These are phyloP conservation scores for Equus quagga DNA, from an alignment of 2,113 vertebrate genomes.

Conservation along the genomic window DNA sequence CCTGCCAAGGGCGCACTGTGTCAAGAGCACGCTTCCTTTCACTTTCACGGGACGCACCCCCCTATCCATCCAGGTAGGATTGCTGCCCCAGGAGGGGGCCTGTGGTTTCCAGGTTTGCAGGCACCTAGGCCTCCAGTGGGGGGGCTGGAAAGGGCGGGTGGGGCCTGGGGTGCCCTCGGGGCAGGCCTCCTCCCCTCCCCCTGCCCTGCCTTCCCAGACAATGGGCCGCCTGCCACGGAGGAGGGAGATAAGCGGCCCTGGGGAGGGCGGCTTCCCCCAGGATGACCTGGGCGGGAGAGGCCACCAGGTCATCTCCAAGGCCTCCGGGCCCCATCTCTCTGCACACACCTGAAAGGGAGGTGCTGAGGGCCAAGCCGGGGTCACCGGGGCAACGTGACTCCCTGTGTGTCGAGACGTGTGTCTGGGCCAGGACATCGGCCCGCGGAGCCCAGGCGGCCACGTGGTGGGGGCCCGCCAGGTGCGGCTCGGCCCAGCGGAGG, in stretches of 20 bases:
- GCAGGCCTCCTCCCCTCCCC: background rate
- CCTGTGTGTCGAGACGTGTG: too few species aligned
- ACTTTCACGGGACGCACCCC: too few species aligned
- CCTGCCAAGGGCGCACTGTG: background rate
- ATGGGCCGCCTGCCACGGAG: background rate
- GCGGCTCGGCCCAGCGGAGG: accelerated
- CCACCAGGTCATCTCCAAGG: background rate
- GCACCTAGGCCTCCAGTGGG: background rate
- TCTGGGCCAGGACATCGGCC: background rate
- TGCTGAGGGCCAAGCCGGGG: background rate
- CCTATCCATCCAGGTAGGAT: accelerated
- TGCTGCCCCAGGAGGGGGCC: background rate
- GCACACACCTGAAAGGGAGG: background rate
- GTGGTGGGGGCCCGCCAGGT: background rate
- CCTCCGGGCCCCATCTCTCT: background rate
- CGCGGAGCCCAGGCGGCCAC: background rate
- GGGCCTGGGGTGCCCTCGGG: too few species aligned
- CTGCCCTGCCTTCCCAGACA: background rate
- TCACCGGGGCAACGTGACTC: too few species aligned
- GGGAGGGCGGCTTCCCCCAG: background rate
- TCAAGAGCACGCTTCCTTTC: background rate
- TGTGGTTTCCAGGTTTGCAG: background rate
- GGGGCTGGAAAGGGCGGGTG: background rate
- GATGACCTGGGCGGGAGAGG: background rate
- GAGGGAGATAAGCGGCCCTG: background rate